Conservation (phyloP, 2,888 invertebrate genomes). For the Caenorhabditis macrosperma region DNA sequence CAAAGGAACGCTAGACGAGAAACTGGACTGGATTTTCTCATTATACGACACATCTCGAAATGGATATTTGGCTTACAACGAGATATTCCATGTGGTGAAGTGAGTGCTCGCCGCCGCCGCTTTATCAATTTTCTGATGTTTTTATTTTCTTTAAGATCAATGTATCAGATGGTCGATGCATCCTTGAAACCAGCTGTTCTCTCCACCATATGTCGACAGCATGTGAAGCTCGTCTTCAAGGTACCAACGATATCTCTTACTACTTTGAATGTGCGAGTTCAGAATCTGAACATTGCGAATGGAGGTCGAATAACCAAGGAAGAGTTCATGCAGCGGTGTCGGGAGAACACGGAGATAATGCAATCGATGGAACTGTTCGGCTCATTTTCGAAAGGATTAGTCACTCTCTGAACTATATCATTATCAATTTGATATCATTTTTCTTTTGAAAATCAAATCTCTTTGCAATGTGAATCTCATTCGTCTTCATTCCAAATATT, state of each 20-base stretch:
- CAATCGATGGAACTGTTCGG: constrained; percentile 40
- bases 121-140: background rate
- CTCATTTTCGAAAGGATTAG: constrained; percentile 24
- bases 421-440: background rate
- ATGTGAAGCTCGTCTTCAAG: constrained; percentile 57
- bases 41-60: constrained; percentile 73
- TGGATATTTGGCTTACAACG: constrained; percentile 62
- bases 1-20: constrained; percentile 72
- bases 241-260: background rate
- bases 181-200: constrained; percentile 58
- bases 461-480: constrained; percentile 26
- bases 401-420: background rate
- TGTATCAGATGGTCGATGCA: constrained; percentile 62
- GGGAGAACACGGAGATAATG: constrained; percentile 46
- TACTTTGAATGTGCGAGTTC: constrained; percentile 16
- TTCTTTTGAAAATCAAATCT: background rate
- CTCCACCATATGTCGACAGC: constrained; percentile 59
- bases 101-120: constrained; percentile 22
- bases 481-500: constrained; percentile 6
- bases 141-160: constrained; percentile 33
- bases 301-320: constrained; percentile 63
- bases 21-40: constrained; percentile 77
- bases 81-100: constrained; percentile 62
- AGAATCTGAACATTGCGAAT: constrained; percentile 69
- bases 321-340: constrained; percentile 86